Percentiles rank a stretch among this genome's conserved stretches.
phyloP scores from a whole-genome alignment of 2,113 vertebrate genomes.

The Acanthochromis polyacanthus region DNA sequence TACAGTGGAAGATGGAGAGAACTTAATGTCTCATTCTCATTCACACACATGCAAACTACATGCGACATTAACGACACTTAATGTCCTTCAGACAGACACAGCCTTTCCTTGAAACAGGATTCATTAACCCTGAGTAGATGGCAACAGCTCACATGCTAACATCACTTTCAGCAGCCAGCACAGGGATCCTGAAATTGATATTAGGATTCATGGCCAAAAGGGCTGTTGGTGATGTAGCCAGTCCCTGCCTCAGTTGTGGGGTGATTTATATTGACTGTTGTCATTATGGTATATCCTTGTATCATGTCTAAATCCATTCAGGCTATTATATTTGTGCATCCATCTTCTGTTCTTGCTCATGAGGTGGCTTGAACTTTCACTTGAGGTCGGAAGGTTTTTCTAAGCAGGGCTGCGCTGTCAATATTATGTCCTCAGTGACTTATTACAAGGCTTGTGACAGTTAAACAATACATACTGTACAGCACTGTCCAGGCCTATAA shows the following conservation, averaged over 20 bases:
- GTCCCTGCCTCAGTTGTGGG: neutral
- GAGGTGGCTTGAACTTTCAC: slow-evolving; percentile 21
- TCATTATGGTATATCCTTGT: slow-evolving; percentile 50
- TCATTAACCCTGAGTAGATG: slow-evolving; percentile 64
- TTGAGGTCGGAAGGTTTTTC: slow-evolving; percentile 31
- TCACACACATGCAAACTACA: slow-evolving; percentile 1
- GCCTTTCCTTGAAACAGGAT: slow-evolving; percentile 44
- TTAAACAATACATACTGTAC: slow-evolving; percentile 69
- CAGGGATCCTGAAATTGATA: slow-evolving; percentile 18
- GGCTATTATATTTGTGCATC: slow-evolving; percentile 29
- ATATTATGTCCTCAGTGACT: slow-evolving; percentile 55
- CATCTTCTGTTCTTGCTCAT: slow-evolving; percentile 31
- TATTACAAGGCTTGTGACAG: slow-evolving; percentile 49
- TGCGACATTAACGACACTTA: slow-evolving; percentile 4
- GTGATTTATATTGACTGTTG: slow-evolving; percentile 52
- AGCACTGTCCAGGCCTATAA: slow-evolving; percentile 49
- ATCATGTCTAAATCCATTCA: slow-evolving; percentile 37
- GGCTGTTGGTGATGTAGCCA: slow-evolving; percentile 16
- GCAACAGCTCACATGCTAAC: slow-evolving; percentile 31
- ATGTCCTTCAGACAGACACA: slow-evolving; percentile 14
- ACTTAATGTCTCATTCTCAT: neutral
- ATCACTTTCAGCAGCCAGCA: slow-evolving; percentile 14
- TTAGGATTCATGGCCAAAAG: slow-evolving; percentile 31
- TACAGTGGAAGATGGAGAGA: slow-evolving; percentile 1
- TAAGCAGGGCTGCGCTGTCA: slow-evolving; percentile 48